Base-by-base conservation (phyloP, 2,113 vertebrate species). In the Gnathonemus echidnorhynchus region DNA sequence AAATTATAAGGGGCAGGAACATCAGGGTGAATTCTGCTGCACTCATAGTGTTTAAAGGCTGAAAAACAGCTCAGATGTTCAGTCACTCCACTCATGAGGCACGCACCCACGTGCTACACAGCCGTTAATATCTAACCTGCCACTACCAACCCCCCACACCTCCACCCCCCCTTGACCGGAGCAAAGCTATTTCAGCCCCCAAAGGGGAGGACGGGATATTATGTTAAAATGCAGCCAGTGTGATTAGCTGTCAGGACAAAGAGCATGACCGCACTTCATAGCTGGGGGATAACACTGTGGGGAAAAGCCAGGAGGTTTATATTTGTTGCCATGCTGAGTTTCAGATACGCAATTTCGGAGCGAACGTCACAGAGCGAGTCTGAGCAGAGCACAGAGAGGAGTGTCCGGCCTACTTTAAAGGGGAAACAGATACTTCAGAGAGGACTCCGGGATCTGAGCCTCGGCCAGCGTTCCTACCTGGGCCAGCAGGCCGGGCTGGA, bases 401-500 rank as follows among this genome's bases (percentile, higher is more conserved):
- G 62, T 3, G 58, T 77, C 13, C 27, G 10, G 74, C 15, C 74
- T 42, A 80, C 74, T 74, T 35, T 74, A 11, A 35, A 74, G 27
- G 66, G 66, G 3, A 74, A 74, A 74, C 10, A 2, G 10, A 74
- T 35, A 17, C 53, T 31, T 66, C 84, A 86, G 45, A 86, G 45
- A 45, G 6, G 10, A 49, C n/a, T 27, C 84, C 1, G 19, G 24
- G 46, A 86, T 48, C 39, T 27, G 24, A n/a, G 84, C 66, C 66
- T 74, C n/a, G 66, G 84, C 35, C n/a, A 31, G 58, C 8, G 31
- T 74, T 13, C 70, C 92, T 98, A 99, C 98, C 98, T 99, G 98
- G 95, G 98, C 96, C 0, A 99, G 97, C 86, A 99, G 97, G 90
- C 98, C 97, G 62, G 98, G 97, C 84, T 99, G 98, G 94, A 99